Conservation (phyloP, 2,888 invertebrate genomes). For the Dastarcus helophoroides region DNA sequence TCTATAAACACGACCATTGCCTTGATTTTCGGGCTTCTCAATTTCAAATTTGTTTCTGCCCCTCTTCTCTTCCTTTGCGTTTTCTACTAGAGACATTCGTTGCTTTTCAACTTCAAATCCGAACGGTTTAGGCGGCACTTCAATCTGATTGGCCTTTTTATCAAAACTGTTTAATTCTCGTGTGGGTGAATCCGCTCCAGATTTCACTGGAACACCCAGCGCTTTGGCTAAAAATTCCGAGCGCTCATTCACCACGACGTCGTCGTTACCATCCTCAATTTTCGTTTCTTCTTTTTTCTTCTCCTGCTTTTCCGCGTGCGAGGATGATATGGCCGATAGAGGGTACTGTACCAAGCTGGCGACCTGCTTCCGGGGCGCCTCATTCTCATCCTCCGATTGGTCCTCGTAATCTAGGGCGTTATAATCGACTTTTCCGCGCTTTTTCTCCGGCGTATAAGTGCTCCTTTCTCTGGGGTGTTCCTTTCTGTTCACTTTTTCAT, state of each 20-base stretch:
- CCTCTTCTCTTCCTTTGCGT: constrained; percentile 24
- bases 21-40: constrained; percentile 23
- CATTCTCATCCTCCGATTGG: constrained; percentile 29
- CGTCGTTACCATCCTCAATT: constrained; percentile 9
- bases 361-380: constrained; percentile 25
- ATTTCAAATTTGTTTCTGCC: constrained; percentile 32
- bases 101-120: constrained; percentile 34
- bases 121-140: constrained; percentile 13
- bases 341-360: constrained; percentile 38
- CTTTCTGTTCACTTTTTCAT: constrained; percentile 16
- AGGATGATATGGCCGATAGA: constrained; percentile 24
- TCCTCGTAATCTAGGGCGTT: constrained; percentile 62
- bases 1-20: constrained; percentile 7
- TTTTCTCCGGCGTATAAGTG: constrained; percentile 16
- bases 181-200: constrained; percentile 31
- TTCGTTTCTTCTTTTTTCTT: constrained; percentile 15
- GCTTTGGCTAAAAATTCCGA: constrained; percentile 46
- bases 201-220: constrained; percentile 39
- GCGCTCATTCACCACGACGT: constrained; percentile 25
- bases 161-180: constrained; percentile 20
- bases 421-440: constrained; percentile 44
- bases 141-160: constrained; percentile 22
- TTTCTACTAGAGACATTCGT: too few relatives aligned
- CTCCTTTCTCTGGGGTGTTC: constrained; percentile 16
- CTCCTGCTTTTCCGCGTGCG: constrained; percentile 21